Base-by-base conservation (phyloP, 2,113 vertebrate genomes). In the Bubo blakistoni region DNA sequence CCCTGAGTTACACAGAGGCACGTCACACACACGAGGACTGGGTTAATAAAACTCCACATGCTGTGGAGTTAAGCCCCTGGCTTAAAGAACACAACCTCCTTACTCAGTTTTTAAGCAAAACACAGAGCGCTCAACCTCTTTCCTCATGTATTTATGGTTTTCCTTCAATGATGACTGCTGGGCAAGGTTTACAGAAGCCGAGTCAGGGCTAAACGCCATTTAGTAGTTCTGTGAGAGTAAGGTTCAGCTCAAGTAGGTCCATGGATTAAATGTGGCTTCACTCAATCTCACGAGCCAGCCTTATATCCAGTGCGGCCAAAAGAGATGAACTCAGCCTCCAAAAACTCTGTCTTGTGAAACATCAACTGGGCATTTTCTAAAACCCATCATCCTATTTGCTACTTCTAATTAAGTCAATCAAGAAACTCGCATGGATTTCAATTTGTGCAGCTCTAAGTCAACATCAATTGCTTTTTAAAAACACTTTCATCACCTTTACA, bases 1-100 rank as follows among this genome's bases (percentile, higher is more conserved):
- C 66, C 30, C 21, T 0, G 13, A 67, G 42, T 34, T 54, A 62
- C 25, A 51, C 14, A 34, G 59, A 67, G 26, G 51, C 24, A 49
- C 0, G 0, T 2, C 46, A 62, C n/a, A 57, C 4, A 2, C 32
- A 7, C 0, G 0, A 85, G 57, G 27, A 36, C 0, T 77, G 16
- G 20, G 81, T 49, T 47, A 76, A 22, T 46, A 26, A 32, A 81
- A 11, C 36, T 61, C 67, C 58, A 79, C 19, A 4, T 16, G 10
- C 51, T 2, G 18, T 1, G 13, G 21, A 7, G 15, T n/a, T 69
- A 34, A 34, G 21, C n/a, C 65, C 51, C 42, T 42, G 42, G 40
- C 49, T 88, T 69, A 40, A 77, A 58, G 36, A 82, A 46, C 4
- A 36, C 46, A 49, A 54, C 36, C 38, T 51, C 49, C 32, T 85